These are phyloP conservation scores for Nothobranchius furzeri DNA, from an alignment of 2,113 vertebrate genomes.

Conservation along the genomic window DNA sequence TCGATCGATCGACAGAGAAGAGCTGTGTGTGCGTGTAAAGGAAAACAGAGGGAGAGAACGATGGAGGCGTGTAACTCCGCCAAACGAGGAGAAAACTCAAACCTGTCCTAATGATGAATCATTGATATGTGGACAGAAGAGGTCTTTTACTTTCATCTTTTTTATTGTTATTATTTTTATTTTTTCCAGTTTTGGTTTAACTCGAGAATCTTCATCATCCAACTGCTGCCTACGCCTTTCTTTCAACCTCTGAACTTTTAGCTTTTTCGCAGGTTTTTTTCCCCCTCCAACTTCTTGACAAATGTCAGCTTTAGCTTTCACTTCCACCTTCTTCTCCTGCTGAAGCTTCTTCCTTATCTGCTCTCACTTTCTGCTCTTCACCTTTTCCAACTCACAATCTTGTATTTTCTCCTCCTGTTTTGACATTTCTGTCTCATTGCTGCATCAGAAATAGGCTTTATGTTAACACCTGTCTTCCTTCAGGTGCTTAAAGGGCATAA, in stretches of 20 bases:
- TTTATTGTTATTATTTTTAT: conserved; percentile 6
- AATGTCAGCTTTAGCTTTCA: conserved; percentile 51
- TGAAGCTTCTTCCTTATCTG: background rate
- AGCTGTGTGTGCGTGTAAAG: conserved; percentile 27
- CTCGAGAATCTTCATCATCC: background rate
- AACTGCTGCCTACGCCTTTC: background rate
- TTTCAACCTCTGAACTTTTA: background rate
- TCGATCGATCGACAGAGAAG: conserved; percentile 71
- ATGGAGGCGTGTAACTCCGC: conserved; percentile 61
- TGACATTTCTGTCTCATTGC: conserved; percentile 44
- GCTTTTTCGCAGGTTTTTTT: conserved; percentile 6
- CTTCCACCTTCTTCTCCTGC: background rate
- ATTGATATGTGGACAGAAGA: conserved; percentile 81
- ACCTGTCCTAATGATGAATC: conserved; percentile 84
- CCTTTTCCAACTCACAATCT: conserved; percentile 34
- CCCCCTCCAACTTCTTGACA: conserved; percentile 21
- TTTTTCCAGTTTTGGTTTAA: background rate
- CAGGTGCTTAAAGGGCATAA: conserved; percentile 22
- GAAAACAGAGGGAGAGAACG: conserved; percentile 23
- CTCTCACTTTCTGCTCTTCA: conserved; percentile 27
- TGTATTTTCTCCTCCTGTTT: background rate
- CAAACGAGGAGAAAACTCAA: conserved; percentile 82
- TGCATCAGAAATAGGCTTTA: conserved; percentile 26
- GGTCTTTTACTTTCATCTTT: conserved; percentile 28
- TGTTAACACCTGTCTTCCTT: conserved; percentile 14